phyloP scores from a whole-genome alignment of 2,113 vertebrate genomes.

The Chaetorhynchus papuensis region DNA sequence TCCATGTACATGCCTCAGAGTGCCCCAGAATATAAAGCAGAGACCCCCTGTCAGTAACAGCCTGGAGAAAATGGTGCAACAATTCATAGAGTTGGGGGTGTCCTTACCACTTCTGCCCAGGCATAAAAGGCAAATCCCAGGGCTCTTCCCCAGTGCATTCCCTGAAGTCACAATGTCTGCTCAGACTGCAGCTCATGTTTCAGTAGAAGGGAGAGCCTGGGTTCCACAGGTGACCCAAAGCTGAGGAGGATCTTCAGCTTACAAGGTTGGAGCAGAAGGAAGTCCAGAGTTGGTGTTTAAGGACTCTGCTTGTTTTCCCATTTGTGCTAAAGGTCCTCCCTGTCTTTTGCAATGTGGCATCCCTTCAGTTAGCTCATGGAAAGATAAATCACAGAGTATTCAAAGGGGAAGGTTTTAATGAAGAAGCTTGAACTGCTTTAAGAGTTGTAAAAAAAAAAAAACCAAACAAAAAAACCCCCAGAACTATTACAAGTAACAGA shows the following conservation, averaged over 20 bases:
- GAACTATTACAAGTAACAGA: constrained; percentile 56
- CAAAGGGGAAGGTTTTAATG: constrained; percentile 45
- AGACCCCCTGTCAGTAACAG: background rate
- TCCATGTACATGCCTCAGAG: background rate
- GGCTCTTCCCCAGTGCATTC: background rate
- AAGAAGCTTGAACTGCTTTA: constrained; percentile 34
- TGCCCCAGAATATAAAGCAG: background rate
- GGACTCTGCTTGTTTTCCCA: background rate
- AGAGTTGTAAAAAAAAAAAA: background rate
- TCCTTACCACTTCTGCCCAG: background rate
- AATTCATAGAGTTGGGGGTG: background rate
- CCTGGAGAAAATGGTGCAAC: background rate
- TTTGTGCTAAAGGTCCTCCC: background rate
- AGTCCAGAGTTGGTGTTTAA: background rate
- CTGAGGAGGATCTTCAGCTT: background rate
- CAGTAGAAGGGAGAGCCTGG: background rate
- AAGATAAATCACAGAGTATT: constrained; percentile 7
- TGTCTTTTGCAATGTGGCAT: background rate
- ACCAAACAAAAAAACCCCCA: background rate
- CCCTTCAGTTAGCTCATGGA: constrained; percentile 1
- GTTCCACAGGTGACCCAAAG: background rate
- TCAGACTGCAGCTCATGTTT: background rate
- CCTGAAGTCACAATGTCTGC: background rate
- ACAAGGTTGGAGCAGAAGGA: background rate
- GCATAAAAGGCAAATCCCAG: background rate